Base-by-base conservation (phyloP, 2,113 vertebrate species). In the Isurus oxyrinchus region DNA sequence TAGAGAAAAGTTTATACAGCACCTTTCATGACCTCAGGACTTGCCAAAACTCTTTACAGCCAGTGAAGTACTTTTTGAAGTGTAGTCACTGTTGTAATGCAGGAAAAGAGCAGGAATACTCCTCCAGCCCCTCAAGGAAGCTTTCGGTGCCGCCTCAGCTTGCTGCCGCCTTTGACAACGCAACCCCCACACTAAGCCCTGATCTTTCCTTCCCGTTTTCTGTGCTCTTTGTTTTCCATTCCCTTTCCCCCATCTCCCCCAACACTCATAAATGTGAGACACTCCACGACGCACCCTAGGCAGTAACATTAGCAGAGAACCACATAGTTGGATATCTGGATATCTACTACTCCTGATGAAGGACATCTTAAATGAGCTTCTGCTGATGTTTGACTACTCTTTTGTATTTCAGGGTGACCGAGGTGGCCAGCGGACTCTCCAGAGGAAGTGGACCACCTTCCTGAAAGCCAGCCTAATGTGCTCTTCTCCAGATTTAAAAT, bases 361-460 rank as follows among this genome's bases (percentile, higher is more conserved):
- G 13, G 16, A 40, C 1, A 21, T 19, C 16, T 84, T 16, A 40
- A 81, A 6, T 55, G 49, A 25, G 63, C 55, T 95, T 76, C 25
- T 49, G 40, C 55, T 95, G 66, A 95, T 95, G 67, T 31, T 55
- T 69, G 27, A 5, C 16, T 63, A 7, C 76, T 95, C 11, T 16
- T 53, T 67, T 61, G 16, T 1, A 72, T 69, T 76, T 72, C 59
- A 98, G 98, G 98, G 97, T 61, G 98, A 98, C 97, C 97, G 98
- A 91, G 98, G 98, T 35, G 98, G 98, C 40, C 98, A 97, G 97
- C 97, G 97, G 44, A 96, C 98, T 0, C 97, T 98, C 96, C 98
- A 98, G 96, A 98, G 97, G 97, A 98, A 97, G 97, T 98, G 98
- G 98, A 98, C 98, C 0, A 97, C 97, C 0, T 98, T 99, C 97